Evolutionary conservation across 2,888 invertebrate genomes (phyloP).

Genomic region (Stenodera caucasica): DNA sequence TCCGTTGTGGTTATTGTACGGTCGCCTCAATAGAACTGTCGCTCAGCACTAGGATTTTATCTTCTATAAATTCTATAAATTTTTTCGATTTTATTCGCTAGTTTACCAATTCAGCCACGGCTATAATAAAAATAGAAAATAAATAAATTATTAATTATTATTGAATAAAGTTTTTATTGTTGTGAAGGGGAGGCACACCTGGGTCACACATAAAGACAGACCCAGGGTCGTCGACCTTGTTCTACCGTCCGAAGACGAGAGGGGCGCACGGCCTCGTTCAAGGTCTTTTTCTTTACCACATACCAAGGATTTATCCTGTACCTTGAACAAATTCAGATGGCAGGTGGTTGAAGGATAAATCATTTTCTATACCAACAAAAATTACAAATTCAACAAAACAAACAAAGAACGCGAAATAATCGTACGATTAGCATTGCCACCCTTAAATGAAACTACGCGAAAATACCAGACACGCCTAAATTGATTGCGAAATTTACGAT

Average conservation of each 20-base stretch:
- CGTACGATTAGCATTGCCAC: not conserved
- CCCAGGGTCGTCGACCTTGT: slow-evolving; percentile 37
- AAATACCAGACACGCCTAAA: slow-evolving; percentile 3
- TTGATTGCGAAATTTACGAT: not conserved
- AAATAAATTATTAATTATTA: slow-evolving; percentile 14
- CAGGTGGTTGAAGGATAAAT: slow-evolving; percentile 30
- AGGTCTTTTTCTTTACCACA: slow-evolving; percentile 42
- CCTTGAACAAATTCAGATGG: slow-evolving; percentile 20
- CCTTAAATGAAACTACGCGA: not conserved
- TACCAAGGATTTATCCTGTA: slow-evolving; percentile 44
- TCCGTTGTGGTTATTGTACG: slow-evolving; percentile 62
- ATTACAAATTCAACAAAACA: slow-evolving; percentile 15
- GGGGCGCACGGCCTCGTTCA: slow-evolving; percentile 40
- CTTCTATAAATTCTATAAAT: not conserved
- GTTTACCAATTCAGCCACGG: slow-evolving; percentile 31
- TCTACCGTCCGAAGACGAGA: slow-evolving; percentile 30
- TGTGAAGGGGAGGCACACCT: slow-evolving; percentile 20
- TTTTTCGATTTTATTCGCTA: not conserved
- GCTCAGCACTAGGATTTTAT: slow-evolving; percentile 15
- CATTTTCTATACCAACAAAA: not conserved
- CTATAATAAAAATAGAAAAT: slow-evolving; percentile 29
- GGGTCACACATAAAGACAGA: slow-evolving; percentile 34
- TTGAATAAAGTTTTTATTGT: not conserved
- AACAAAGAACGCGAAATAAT: slow-evolving; percentile 2
- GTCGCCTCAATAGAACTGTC: slow-evolving; percentile 21